phyloP scores from a whole-genome alignment of 2,113 vertebrate species.

The Dendropsophus ebraccatus region DNA sequence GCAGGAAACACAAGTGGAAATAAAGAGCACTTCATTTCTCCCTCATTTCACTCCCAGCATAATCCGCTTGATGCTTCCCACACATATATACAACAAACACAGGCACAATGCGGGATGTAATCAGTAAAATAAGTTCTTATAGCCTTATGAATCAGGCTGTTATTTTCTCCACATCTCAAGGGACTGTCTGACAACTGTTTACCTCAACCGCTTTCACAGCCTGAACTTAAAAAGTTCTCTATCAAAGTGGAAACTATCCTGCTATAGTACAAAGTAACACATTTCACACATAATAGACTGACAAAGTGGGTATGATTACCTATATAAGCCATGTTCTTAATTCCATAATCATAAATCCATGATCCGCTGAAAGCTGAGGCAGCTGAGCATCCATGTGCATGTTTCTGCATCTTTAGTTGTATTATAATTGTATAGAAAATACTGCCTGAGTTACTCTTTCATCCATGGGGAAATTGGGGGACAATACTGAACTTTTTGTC shows the following conservation, averaged over 20 bases:
- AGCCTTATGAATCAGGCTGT: conserved; percentile 6
- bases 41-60: conserved; percentile 19
- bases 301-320: not conserved
- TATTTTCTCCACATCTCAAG: conserved; percentile 29
- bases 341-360: too few relatives aligned
- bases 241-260: not conserved
- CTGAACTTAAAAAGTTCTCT: conserved; percentile 5
- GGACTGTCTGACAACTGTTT: conserved; percentile 13
- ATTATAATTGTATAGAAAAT: too few relatives aligned
- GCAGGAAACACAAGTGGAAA: conserved; percentile 31
- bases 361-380: not conserved
- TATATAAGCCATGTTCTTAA: not conserved
- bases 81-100: conserved; percentile 41
- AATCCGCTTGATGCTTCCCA: conserved; percentile 42
- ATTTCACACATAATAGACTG: not conserved
- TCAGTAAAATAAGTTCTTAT: conserved; percentile 34
- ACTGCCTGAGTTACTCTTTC: too few relatives aligned
- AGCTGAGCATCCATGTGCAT: not conserved
- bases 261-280: not conserved
- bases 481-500: too few relatives aligned
- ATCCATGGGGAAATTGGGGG: too few relatives aligned
- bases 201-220: not conserved
- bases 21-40: conserved; percentile 36
- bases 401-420: too few relatives aligned
- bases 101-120: conserved; percentile 27